Conservation (phyloP, 2,113 vertebrate genomes). For the Hyperoodon ampullatus region DNA sequence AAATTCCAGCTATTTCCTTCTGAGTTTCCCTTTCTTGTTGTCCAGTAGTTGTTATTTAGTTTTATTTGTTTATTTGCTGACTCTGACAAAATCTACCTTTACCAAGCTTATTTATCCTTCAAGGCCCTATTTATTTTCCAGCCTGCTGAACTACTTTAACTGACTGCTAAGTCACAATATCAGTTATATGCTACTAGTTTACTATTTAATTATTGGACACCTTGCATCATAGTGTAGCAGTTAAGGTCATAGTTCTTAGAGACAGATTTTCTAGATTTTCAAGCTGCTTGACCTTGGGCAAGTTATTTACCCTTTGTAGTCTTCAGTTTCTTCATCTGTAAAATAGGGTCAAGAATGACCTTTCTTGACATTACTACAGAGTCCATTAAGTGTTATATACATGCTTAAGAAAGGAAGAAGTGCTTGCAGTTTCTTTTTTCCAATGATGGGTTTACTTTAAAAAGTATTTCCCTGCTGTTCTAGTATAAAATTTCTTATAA, state of each 20-base stretch:
- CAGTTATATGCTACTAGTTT: neutral
- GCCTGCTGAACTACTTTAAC: neutral
- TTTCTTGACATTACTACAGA: neutral
- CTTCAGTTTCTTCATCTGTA: neutral
- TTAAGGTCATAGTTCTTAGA: neutral
- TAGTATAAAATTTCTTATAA: neutral
- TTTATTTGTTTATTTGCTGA: neutral
- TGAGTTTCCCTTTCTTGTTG: neutral
- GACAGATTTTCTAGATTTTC: neutral
- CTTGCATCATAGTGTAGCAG: neutral
- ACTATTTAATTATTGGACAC: neutral
- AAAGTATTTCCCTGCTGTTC: neutral
- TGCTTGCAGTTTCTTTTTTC: neutral
- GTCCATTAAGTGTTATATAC: neutral
- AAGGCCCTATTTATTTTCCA: neutral
- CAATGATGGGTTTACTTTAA: slow-evolving; percentile 1
- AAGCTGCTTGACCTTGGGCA: neutral
- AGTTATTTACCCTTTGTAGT: neutral
- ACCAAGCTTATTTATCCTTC: neutral
- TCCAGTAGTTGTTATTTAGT: neutral
- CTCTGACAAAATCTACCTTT: neutral
- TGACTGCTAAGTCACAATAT: neutral
- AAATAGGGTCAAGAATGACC: neutral
- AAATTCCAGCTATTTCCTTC: neutral
- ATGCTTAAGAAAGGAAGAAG: neutral